Percentiles rank a stretch among this genome's conserved stretches.
Evolutionary conservation across 2,888 invertebrate genomes (phyloP).

Genomic region (Dryocosmus kuriphilus): DNA sequence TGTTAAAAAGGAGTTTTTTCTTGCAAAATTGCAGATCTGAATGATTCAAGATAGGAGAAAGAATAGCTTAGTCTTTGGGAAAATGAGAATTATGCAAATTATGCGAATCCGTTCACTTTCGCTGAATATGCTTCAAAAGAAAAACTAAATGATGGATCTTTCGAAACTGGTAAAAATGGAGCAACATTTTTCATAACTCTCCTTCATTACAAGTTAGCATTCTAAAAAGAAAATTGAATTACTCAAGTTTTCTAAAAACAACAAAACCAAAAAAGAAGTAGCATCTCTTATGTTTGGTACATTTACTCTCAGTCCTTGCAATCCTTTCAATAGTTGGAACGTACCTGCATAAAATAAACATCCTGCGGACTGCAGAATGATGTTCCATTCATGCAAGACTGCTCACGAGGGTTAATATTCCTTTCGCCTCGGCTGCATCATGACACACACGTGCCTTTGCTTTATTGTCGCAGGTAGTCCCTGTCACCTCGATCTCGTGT

Average conservation of each 20-base stretch:
- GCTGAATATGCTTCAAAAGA: not conserved
- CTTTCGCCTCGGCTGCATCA: slow-evolving; percentile 30
- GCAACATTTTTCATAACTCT: not conserved
- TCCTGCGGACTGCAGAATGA: slow-evolving; percentile 19
- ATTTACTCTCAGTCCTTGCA: not conserved
- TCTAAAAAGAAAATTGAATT: not conserved
- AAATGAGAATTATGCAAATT: slow-evolving; percentile 18
- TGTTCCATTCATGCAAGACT: slow-evolving; percentile 35
- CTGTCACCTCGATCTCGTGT: slow-evolving; percentile 31
- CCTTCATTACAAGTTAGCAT: not conserved
- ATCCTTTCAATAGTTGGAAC: slow-evolving; percentile 7
- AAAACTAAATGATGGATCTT: slow-evolving; percentile 11
- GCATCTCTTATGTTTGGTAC: not conserved
- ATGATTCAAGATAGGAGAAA: not conserved
- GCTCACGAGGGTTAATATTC: slow-evolving; percentile 36
- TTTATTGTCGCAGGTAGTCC: slow-evolving; percentile 26
- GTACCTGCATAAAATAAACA: slow-evolving; percentile 10
- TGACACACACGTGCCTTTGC: slow-evolving; percentile 29
- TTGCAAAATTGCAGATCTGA: not conserved
- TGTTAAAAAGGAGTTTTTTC: not conserved
- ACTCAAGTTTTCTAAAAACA: not conserved
- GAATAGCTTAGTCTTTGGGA: not conserved
- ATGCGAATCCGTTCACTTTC: slow-evolving; percentile 18
- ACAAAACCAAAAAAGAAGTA: not conserved
- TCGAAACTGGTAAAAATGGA: not conserved